Conservation (phyloP, 2,888 invertebrate genomes). For the Laspeyria flexula region DNA sequence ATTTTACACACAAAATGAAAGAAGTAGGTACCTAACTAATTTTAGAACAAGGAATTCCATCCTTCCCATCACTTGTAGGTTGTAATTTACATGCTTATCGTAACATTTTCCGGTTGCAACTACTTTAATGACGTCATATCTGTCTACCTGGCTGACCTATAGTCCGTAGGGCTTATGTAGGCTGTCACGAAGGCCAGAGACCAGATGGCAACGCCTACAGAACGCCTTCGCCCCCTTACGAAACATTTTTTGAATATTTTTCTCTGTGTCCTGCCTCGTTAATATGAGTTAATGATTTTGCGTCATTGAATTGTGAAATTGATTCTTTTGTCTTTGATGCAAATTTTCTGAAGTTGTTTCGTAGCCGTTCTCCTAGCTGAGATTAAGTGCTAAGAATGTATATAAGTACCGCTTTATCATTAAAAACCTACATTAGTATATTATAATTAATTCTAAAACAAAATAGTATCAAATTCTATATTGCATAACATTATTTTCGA, state of each 20-base stretch:
- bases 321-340: neutral
- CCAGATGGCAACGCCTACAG: conserved; percentile 70
- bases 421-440: no score
- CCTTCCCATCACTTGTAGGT: conserved; percentile 22
- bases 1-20: no score
- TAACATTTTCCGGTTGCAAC: conserved; percentile 30
- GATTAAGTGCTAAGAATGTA: no score
- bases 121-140: conserved; percentile 31
- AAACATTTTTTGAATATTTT: conserved; percentile 36
- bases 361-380: no score
- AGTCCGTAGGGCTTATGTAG: conserved; percentile 53
- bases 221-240: conserved; percentile 61
- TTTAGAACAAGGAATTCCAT: neutral
- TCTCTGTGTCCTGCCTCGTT: conserved; percentile 28
- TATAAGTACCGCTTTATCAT: no score
- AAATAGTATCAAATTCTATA: no score
- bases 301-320: neutral
- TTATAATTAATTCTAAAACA: no score
- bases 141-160: conserved; percentile 49
- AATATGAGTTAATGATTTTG: conserved; percentile 21
- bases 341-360: no score
- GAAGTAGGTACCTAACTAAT: no score
- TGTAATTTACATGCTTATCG: conserved; percentile 41
- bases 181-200: conserved; percentile 61
- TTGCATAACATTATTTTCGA: no score